Evolutionary conservation across 2,113 vertebrate genomes (phyloP).

Genomic region (Danio rerio): GRCz12tu NC_133189.1:13225501-13226000

Average conservation of each 20-base stretch:
- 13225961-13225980: background rate
- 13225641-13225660: too few species aligned
- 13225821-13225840: conserved; percentile 27
- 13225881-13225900: background rate
- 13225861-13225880: too few species aligned
- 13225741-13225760: conserved; percentile 4
- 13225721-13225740: background rate
- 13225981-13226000: conserved; percentile 4
- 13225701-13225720: conserved; percentile 16
- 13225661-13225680: conserved; percentile 30
- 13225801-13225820: background rate
- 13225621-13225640: conserved; percentile 16
- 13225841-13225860: background rate
- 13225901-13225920: background rate
- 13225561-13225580: conserved; percentile 21
- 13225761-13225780: conserved; percentile 19
- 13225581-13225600: conserved; percentile 48
- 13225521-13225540: conserved; percentile 38
- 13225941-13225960: background rate
- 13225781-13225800: conserved; percentile 34
- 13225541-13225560: conserved; percentile 21
- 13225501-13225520: conserved; percentile 37
- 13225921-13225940: background rate
- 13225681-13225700: conserved; percentile 29
- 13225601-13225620: conserved; percentile 29